Percentiles rank a stretch among this genome's conserved stretches.
phyloP scores from a whole-genome alignment of 2,113 vertebrate genomes.

The rabbit (Oryctolagus cuniculus) region DNA sequence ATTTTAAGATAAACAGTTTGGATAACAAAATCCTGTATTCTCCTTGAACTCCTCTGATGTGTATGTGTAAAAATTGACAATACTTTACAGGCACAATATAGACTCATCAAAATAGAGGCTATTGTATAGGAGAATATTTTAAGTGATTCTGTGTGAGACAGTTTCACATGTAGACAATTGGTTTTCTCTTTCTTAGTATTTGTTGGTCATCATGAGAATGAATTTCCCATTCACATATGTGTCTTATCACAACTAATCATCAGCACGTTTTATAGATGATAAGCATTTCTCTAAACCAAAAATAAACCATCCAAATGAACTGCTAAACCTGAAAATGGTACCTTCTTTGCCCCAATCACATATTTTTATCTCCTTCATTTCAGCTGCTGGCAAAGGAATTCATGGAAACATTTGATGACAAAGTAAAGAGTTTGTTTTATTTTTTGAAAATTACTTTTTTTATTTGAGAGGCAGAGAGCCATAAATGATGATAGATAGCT shows the following conservation, averaged over 20 bases:
- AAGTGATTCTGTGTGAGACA: background rate
- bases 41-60: background rate
- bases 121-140: background rate
- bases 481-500: too few species aligned
- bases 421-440: background rate
- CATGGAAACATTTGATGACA: background rate
- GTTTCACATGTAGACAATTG: background rate
- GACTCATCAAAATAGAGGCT: background rate
- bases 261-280: background rate
- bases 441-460: too few species aligned
- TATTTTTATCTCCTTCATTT: background rate
- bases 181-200: background rate
- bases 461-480: too few species aligned
- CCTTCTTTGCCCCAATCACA: background rate
- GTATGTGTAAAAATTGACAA: background rate
- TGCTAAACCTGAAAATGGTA: background rate
- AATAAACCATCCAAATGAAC: background rate
- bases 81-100: background rate
- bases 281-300: constrained; percentile 4
- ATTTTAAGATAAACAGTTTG: background rate
- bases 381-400: background rate
- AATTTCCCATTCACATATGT: background rate
- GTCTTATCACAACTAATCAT: background rate
- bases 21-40: background rate
- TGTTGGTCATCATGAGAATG: background rate